Percentiles rank a stretch among this genome's conserved stretches.
Evolutionary conservation across 2,888 invertebrate genomes (phyloP).

Genomic region (Diploptera punctata): DNA sequence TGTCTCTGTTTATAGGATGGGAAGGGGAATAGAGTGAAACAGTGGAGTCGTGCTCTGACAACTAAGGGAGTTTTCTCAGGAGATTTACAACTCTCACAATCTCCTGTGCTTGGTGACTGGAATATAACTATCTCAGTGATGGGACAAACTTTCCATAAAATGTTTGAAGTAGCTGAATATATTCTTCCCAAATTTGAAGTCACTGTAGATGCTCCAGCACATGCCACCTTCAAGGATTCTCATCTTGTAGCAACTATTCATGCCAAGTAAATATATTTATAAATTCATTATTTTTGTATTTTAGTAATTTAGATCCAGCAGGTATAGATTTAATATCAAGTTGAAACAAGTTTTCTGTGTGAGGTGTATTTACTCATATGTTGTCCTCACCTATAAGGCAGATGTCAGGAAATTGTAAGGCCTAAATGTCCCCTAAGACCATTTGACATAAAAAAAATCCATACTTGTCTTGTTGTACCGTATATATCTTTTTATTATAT

Average conservation of each 20-base stretch:
- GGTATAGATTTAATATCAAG: too few relatives aligned
- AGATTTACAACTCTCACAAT: conserved; percentile 77
- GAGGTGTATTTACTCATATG: too few relatives aligned
- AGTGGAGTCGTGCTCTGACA: conserved; percentile 72
- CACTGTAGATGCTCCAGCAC: conserved; percentile 79
- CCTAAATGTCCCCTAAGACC: too few relatives aligned
- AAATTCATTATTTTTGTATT: too few relatives aligned
- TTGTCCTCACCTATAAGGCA: too few relatives aligned
- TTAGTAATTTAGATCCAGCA: too few relatives aligned
- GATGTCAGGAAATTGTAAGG: too few relatives aligned
- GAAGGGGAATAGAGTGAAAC: conserved; percentile 79
- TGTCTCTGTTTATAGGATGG: conserved; percentile 65
- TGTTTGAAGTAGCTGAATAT: conserved; percentile 86
- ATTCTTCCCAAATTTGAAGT: conserved; percentile 95
- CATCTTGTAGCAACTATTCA: conserved; percentile 79
- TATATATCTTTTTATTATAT: too few relatives aligned
- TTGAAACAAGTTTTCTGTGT: too few relatives aligned
- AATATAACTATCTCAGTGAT: conserved; percentile 72
- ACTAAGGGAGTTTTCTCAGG: conserved; percentile 77
- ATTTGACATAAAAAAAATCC: too few relatives aligned
- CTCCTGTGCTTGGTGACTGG: conserved; percentile 90
- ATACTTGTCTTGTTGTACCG: too few relatives aligned
- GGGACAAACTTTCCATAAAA: conserved; percentile 71
- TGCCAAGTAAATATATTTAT: conserved; percentile 87
- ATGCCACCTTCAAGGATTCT: conserved; percentile 81